Evolutionary conservation across 1,140 invertebrate species (phyloP), one percentile per base, ranked within the genome.

Genomic region (Armadillidium nasatum): DNA sequence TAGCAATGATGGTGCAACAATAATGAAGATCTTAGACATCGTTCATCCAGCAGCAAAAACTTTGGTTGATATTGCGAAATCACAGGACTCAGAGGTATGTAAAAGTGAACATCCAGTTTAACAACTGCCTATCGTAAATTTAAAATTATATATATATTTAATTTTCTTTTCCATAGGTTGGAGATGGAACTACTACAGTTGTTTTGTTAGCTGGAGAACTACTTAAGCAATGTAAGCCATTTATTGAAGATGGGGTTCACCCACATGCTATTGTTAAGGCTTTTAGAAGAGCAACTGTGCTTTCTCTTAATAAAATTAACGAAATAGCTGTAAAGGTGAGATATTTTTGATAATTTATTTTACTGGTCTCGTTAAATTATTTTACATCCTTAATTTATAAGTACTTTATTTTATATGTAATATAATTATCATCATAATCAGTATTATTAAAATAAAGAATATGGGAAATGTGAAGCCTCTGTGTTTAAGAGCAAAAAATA

Each of bases 1-100:
- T 82, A 99, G 97, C 0, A 99, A 99, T 85, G 98, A 99, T 87
- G 98, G 98, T 23, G 98, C 98, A 9, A 99, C 98, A 15, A 99
- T 99, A 79, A 90, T 99, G 88, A 99, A 98, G 86, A 88, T 97
- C 43, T 85, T 99, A 60, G 96, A 99, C 84, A 93, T 99, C 83
- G 91, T 99, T 73, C 98, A 99, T 86, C 97, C 98, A 4, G 97
- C 97, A 43, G 98, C 96, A 0, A 96, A 94, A 87, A 97, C 94
- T 15, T 86, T 99, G 67, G 97, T 99, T 15, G 97, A 99, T 83
- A 99, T 99, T 85, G 98, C 98, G 15, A 97, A 97, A 84, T 98
- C 96, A 73, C 98, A 99, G 86, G 98, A 99, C 90, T 95, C 94
- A 74, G 97, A 99, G 90, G 97, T 96, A 87, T 88, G 83, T 33